Conservation (phyloP, 2,113 vertebrate species). For the Paedocypris sp. region DNA sequence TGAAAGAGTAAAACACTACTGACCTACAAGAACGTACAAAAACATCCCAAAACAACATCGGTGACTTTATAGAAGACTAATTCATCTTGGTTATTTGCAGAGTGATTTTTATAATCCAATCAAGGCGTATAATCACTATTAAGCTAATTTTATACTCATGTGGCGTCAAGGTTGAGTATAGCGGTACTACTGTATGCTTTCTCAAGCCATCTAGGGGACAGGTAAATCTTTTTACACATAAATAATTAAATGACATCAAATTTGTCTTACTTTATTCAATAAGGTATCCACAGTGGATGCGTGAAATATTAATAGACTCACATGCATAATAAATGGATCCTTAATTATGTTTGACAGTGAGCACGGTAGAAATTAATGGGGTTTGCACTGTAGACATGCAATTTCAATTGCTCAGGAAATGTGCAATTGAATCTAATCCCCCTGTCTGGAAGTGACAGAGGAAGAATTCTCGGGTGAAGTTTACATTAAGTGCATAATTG, state of each 20-base stretch:
- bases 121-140: background rate
- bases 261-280: constrained; percentile 58
- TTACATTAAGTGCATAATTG: constrained; percentile 47
- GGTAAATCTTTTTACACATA: constrained; percentile 49
- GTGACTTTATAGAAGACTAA: too few species aligned
- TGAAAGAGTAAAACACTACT: too few species aligned
- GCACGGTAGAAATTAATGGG: constrained; percentile 51
- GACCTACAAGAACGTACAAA: too few species aligned
- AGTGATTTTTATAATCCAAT: background rate
- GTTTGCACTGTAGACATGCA: constrained; percentile 49
- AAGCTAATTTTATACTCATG: background rate
- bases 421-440: constrained; percentile 52
- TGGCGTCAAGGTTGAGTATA: background rate
- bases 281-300: constrained; percentile 42
- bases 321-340: constrained; percentile 62
- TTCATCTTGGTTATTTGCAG: too few species aligned
- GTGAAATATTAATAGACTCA: constrained; percentile 49
- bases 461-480: constrained; percentile 29
- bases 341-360: constrained; percentile 53
- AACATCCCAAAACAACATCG: too few species aligned
- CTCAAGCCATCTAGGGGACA: constrained; percentile 21
- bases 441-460: constrained; percentile 43
- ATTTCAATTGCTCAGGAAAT: constrained; percentile 49
- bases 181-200: background rate
- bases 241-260: constrained; percentile 58